Conservation (phyloP, 2,797 vertebrate genomes). For the Poecilia wingei region DNA sequence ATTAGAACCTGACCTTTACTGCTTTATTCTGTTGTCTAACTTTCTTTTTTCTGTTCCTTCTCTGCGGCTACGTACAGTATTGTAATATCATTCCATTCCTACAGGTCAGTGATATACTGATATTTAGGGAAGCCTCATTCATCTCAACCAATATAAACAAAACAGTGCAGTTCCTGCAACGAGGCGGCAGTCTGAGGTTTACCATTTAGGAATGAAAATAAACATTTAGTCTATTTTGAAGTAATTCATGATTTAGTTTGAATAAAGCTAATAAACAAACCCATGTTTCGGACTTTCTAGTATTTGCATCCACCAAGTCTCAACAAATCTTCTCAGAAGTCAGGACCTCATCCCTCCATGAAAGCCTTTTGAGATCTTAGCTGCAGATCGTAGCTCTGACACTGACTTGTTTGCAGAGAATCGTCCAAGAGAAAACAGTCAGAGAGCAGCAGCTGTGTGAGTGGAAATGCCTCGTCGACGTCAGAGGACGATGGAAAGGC, state of each 20-base stretch:
- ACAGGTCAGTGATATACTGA: background rate
- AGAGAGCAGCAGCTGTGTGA: background rate
- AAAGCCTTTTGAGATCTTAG: background rate
- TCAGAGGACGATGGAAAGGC: background rate
- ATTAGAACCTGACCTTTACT: background rate
- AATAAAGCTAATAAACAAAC: conserved; percentile 4
- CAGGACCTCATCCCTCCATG: background rate
- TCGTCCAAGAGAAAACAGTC: background rate
- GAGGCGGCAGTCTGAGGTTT: background rate
- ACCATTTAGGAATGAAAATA: background rate
- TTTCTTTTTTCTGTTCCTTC: conserved; percentile 4
- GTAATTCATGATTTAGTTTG: background rate
- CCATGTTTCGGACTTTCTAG: background rate
- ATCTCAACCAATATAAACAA: conserved; percentile 5
- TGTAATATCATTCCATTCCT: background rate
- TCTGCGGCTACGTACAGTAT: background rate
- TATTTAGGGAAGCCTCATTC: background rate
- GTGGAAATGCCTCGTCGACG: background rate
- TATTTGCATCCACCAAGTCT: background rate
- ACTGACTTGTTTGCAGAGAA: background rate
- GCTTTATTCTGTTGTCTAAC: conserved; percentile 6
- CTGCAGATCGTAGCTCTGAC: background rate
- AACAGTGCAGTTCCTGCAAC: background rate
- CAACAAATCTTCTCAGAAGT: background rate
- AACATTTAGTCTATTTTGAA: background rate